Evolutionary conservation across 2,797 vertebrate species (phyloP), one percentile per base, ranked within the genome.

Genomic region (Myotis findleyi): DNA sequence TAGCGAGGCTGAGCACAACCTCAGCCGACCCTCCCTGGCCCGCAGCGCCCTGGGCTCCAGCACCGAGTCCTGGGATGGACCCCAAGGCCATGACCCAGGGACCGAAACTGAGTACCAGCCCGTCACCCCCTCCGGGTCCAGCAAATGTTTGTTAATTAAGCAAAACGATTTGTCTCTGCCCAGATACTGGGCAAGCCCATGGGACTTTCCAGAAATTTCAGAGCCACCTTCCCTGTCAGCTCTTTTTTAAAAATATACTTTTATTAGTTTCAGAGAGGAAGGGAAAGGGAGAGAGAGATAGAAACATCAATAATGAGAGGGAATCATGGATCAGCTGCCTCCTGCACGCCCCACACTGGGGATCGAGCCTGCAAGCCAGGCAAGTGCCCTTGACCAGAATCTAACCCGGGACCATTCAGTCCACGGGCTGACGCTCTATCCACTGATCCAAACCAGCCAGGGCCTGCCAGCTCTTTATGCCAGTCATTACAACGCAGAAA

Each of bases 151-250:
- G 77, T 77, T 13, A 68, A 84, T 83, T 87, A 66, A 89, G 87
- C 36, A 92, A 87, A 83, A 95, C 30, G 16, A 87, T 94, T 62
- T 69, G 13, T 69, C 33, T 89, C 71, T 90, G 51, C 36, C 62
- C 41, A 84, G 36, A 81, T 90, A 75, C 62, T 73, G n/a, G 66
- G 92, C 77, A 93, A 88, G 51, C n/a, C 59, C 55, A 7, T 81
- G 72, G 51, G 18, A 51, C 44, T 90, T 94, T 33, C 82, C 71
- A 94, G 71, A 90, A 90, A 76, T 87, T 84, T 93, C 72, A 95
- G 66, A 53, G 18, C 72, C 87, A 80, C 84, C 77, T 83, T 87
- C 36, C 44, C 14, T 51, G 23, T 9, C 36, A 80, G 49, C 49
- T 91, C 36, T 75, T 64, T 55, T 53, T 16, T 16, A 49, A 16